phyloP scores from a whole-genome alignment of 2,888 invertebrate genomes.

The Oscheius sp. region DNA sequence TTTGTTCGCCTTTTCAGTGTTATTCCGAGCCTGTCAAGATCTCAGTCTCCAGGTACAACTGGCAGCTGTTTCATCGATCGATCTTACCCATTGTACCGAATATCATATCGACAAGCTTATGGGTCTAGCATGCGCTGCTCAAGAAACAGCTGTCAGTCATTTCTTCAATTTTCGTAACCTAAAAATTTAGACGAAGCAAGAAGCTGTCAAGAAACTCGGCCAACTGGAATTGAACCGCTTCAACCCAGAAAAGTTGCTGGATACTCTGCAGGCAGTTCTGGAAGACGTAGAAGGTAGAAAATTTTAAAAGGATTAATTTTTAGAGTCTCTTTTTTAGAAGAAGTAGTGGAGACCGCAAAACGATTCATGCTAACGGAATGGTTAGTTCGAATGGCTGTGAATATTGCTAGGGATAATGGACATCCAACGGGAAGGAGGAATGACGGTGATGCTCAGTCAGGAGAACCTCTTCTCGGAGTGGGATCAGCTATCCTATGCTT shows the following conservation, averaged over 20 bases:
- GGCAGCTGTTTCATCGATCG: background rate
- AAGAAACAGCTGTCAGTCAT: background rate
- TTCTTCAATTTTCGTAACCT: too few species aligned
- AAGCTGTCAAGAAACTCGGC: background rate
- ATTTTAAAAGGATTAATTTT: background rate
- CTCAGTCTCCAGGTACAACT: background rate
- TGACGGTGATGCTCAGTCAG: background rate
- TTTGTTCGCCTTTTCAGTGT: background rate
- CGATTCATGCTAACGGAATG: background rate
- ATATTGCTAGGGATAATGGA: background rate
- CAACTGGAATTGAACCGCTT: background rate
- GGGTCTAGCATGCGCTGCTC: background rate
- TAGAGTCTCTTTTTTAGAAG: background rate
- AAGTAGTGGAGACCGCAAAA: background rate
- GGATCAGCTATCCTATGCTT: slow-evolving; percentile 6
- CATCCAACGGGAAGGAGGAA: background rate
- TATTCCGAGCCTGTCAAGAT: background rate
- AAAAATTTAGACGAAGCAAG: background rate
- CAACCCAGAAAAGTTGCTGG: background rate
- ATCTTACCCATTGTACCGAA: background rate
- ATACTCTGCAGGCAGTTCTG: background rate
- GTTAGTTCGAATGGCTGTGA: background rate
- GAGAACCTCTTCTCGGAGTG: background rate
- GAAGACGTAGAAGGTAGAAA: background rate
- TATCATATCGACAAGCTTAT: background rate